phyloP scores from a whole-genome alignment of 2,888 invertebrate species.

The Iphiclides podalirius region DNA sequence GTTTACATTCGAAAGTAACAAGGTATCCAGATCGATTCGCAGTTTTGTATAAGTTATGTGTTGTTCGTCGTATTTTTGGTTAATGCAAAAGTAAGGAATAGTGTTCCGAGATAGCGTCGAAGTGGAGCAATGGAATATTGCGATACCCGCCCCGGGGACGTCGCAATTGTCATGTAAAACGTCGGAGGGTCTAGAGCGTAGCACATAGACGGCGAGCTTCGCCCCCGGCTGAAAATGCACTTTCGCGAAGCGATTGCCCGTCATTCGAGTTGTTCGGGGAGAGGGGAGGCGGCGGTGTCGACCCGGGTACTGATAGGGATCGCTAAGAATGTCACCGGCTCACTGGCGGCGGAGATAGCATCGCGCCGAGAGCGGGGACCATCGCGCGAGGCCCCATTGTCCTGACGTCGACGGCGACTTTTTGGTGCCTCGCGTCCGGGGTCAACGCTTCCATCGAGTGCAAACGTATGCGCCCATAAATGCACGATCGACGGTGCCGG shows the following conservation, averaged over 20 bases:
- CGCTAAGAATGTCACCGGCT: constrained; percentile 37
- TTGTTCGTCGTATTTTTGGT: constrained; percentile 29
- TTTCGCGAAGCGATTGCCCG: constrained; percentile 72
- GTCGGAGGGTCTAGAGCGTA: constrained; percentile 51
- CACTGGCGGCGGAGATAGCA: constrained; percentile 40
- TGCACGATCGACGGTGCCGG: constrained; percentile 10
- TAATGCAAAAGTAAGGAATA: constrained; percentile 25
- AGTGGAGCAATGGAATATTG: constrained; percentile 45
- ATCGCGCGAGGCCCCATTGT: constrained; percentile 35
- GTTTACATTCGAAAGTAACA: neutral
- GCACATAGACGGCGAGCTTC: constrained; percentile 47
- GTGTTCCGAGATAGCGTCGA: constrained; percentile 42
- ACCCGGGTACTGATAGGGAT: constrained; percentile 63
- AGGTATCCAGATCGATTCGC: neutral
- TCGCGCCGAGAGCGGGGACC: constrained; percentile 30
- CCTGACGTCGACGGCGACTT: constrained; percentile 31
- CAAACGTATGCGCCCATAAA: constrained; percentile 6
- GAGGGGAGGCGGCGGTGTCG: constrained; percentile 47
- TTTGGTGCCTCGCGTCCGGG: constrained; percentile 24
- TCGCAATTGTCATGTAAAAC: constrained; percentile 75
- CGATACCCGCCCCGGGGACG: constrained; percentile 58
- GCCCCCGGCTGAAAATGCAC: constrained; percentile 76
- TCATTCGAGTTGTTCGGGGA: too few relatives aligned
- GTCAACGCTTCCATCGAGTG: constrained; percentile 14
- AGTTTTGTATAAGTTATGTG: neutral